Evolutionary conservation across 2,797 vertebrate species (phyloP), one percentile per base, ranked within the genome.

Genomic region (Sebastes dallii): DNA sequence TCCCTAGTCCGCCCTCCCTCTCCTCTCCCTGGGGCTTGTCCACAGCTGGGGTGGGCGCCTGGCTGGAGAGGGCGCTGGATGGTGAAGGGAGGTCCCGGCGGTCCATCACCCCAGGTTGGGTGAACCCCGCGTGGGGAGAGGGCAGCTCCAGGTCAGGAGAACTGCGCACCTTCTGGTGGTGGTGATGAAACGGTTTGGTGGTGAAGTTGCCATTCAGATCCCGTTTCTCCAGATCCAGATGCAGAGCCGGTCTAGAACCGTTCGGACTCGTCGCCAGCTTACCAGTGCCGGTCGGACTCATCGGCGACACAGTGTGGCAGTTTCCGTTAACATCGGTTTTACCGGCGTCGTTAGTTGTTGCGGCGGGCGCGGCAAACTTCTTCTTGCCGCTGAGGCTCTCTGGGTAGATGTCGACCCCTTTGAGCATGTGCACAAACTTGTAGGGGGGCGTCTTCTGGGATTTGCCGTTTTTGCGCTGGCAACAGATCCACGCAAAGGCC

Each of bases 341-440:
- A 71, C 78, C 34, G 29, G 14, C 85, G 61, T 97, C 86, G 1
- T 77, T 86, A 1, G 70, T 1, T 8, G 90, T 90, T 89, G 96
- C 94, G 25, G 97, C 95, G 39, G 96, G 88, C 20, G 94, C 96
- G 39, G 96, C 97, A 66, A 99, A 99, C 75, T 97, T 99, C 93
- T 98, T 99, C 93, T 99, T 99, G 87, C 96, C 96, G 67, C 93
- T 97, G 78, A 99, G 96, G 84, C 97, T 98, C 91, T 99, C 99
- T 0, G 98, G 98, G 80, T 99, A 99, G 87, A 99, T 99, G 91
- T 99, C 97, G 32, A 99, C 97, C 18, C 99, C 99, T 86, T 99
- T 99, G 62, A 99, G 96, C 94, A 99, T 99, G 91, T 99, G 99
- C 61, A 99, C 98, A 89, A 99, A 99, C 92, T 99, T 99, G 89